Evolutionary conservation across 2,888 invertebrate species (phyloP).

Genomic region (Morinoia aosen): DNA sequence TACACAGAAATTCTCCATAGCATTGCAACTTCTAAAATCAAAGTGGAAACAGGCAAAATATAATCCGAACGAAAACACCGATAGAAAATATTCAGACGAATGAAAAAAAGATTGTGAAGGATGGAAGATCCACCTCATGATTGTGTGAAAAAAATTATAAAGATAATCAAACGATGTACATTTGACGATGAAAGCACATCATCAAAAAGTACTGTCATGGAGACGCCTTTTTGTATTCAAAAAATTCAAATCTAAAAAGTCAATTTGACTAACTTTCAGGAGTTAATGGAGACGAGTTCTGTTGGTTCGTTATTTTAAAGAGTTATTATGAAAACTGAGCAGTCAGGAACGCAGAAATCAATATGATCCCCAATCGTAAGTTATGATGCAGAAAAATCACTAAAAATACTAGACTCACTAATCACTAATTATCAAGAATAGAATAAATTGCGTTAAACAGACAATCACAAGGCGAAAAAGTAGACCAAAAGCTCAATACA

Average conservation of each 20-base stretch:
- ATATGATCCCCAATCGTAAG: background rate
- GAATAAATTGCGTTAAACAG: background rate
- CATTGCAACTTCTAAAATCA: no score
- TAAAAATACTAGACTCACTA: background rate
- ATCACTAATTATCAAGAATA: background rate
- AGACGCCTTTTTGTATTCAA: background rate
- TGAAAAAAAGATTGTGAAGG: no score
- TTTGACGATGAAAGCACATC: no score
- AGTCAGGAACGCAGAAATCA: background rate
- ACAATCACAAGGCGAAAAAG: background rate
- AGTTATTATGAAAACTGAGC: background rate
- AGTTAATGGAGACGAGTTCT: background rate
- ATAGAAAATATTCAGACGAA: no score
- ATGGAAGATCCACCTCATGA: no score
- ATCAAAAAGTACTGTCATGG: background rate
- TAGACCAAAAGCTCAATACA: no score
- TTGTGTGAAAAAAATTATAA: no score
- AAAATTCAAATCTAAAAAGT: background rate
- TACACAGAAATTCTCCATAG: no score
- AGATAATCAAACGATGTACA: no score
- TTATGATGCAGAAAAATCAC: background rate
- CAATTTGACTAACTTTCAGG: background rate
- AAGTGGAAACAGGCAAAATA: no score
- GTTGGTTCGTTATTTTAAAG: no score
- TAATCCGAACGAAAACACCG: no score